Percentiles rank a stretch among this genome's conserved stretches.
Conservation (phyloP, 2,797 vertebrate genomes). For the Discoglossus pictus region DNA sequence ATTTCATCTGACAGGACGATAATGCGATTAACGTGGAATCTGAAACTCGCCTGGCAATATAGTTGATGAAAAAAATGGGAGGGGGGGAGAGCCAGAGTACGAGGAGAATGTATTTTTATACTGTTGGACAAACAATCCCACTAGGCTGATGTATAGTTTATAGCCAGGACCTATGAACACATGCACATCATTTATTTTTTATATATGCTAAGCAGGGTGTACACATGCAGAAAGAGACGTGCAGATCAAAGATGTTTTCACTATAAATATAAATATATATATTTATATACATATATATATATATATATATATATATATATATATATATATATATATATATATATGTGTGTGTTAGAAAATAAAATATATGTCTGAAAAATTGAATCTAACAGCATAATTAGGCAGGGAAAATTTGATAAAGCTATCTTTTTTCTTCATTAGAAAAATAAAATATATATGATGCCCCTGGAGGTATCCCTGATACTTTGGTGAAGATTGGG, state of each 20-base stretch:
- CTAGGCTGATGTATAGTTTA: background rate
- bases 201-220: too few relatives aligned
- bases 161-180: too few relatives aligned
- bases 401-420: too few relatives aligned
- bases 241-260: too few relatives aligned
- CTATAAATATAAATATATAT: background rate
- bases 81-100: background rate
- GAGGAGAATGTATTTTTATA: conserved; percentile 1
- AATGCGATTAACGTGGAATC: conserved; percentile 52
- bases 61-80: conserved; percentile 15
- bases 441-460: too few relatives aligned
- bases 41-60: conserved; percentile 20
- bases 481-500: too few relatives aligned
- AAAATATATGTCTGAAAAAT: too few relatives aligned
- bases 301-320: background rate
- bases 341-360: background rate
- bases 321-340: background rate
- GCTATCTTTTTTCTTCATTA: too few relatives aligned
- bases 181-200: too few relatives aligned
- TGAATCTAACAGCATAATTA: too few relatives aligned
- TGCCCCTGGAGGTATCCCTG: too few relatives aligned
- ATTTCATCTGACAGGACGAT: conserved; percentile 53
- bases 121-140: background rate
- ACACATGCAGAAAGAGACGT: too few relatives aligned
- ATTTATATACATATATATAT: background rate